phyloP scores from a whole-genome alignment of 2,888 invertebrate species.

The Smittia sp. region DNA sequence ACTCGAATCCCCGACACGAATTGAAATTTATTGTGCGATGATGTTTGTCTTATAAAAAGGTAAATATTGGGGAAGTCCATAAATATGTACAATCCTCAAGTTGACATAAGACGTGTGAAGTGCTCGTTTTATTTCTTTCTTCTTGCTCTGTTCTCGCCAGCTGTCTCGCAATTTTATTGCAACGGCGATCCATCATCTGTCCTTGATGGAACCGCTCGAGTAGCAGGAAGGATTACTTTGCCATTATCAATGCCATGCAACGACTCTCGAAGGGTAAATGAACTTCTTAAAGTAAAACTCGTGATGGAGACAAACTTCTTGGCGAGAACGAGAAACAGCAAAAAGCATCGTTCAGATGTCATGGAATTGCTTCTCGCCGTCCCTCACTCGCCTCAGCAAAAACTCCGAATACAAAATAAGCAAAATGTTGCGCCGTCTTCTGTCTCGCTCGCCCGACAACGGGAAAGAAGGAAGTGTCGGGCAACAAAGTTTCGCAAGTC shows the following conservation, averaged over 20 bases:
- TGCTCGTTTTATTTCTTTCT: neutral
- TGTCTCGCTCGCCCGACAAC: neutral
- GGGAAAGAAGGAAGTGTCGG: neutral
- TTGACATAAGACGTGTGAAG: constrained; percentile 23
- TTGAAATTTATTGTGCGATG: neutral
- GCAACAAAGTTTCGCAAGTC: neutral
- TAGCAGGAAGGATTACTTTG: neutral
- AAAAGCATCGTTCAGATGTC: constrained; percentile 15
- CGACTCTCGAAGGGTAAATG: neutral
- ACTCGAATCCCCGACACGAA: too few species aligned
- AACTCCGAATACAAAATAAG: neutral
- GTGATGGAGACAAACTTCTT: neutral
- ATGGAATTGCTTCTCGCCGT: neutral
- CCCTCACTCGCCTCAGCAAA: neutral
- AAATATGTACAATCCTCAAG: too few species aligned
- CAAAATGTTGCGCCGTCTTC: neutral
- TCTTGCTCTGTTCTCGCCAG: neutral
- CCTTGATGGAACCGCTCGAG: neutral
- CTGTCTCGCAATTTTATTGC: neutral
- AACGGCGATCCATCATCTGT: neutral
- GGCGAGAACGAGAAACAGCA: neutral
- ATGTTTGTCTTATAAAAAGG: neutral
- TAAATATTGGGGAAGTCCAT: constrained; percentile 3
- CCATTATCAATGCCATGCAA: neutral
- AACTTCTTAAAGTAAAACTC: neutral